Base-by-base conservation (phyloP, 53 echinoderm and acorn worm genomes). In the Arbacia lixula region DNA sequence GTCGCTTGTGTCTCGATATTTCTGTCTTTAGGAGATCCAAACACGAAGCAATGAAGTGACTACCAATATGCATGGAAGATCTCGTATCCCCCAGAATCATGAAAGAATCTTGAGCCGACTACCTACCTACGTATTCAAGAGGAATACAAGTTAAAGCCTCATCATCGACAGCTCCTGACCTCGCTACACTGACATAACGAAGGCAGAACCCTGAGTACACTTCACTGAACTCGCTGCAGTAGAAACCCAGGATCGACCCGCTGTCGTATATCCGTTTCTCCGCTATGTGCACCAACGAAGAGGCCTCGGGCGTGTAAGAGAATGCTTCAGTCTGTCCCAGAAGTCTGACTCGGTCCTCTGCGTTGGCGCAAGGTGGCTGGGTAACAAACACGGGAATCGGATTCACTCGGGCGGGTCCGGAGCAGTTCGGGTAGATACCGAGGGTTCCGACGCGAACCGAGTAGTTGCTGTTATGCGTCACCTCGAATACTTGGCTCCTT, bases 201-300 rank as follows among this genome's bases (percentile, higher is more conserved):
- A 95, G 93, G 87, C 95, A 95, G 62, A 89, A 94, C 27, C 94
- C 94, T 65, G 65, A 72, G 64, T 84, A 84, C 22, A 81, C 61
- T 22, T 53, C 51, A 36, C 62, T 81, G 74, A 92, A 92, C 19
- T 89, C 86, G 36, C 49, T 34, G 68, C 92, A 92, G 80, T 85
- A 85, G 41, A 90, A 87, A 49, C 35, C 46, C 19, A 87, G 31
- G 28, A 38, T 37, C 12, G 71, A 68, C 36, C 69, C 81, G 9
- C 14, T 36, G 43, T 64, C 68, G 14, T 52, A 82, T 6, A 81
- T 81, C 29, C 82, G 82, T 19, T 56, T 83, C 71, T 92, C 92
- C 22, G 89, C 79, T 6, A 88, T 81, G 76, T 90, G 88, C 17
- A 83, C 74, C 67, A 90, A 63, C 12, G 36, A 30, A 6, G 53